phyloP scores from a whole-genome alignment of 1,140 invertebrate genomes.

The Arion vulgaris region DNA sequence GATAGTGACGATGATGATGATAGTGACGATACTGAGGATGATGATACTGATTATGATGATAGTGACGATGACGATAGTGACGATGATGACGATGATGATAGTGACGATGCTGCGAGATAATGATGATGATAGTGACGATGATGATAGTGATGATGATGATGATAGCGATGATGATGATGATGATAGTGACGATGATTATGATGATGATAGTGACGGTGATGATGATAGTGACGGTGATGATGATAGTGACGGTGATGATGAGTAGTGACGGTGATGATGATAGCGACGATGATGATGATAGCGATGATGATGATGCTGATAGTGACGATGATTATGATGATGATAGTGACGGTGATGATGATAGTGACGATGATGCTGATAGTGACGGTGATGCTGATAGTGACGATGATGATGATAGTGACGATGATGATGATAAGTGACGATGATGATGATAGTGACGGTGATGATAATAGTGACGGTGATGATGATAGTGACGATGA shows the following conservation, averaged over 20 bases:
- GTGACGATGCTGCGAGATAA: neutral
- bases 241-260: too few relatives aligned
- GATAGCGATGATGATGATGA: neutral
- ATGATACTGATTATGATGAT: neutral
- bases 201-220: neutral
- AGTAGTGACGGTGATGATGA: too few relatives aligned
- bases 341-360: too few relatives aligned
- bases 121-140: neutral
- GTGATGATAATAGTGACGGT: conserved; percentile 33
- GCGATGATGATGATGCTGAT: neutral
- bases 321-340: too few relatives aligned
- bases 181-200: neutral
- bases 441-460: conserved; percentile 37
- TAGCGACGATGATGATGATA: neutral
- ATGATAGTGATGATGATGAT: neutral
- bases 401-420: neutral
- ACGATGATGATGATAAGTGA: too few relatives aligned
- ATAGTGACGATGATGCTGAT: too few relatives aligned
- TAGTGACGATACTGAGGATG: neutral
- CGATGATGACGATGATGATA: neutral
- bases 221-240: neutral
- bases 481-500: neutral
- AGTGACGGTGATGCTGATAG: neutral
- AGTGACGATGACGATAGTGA: neutral
- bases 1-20: neutral